Percentiles rank a stretch among this genome's conserved stretches.
phyloP scores from a whole-genome alignment of 2,113 vertebrate genomes.

The Eudyptes chrysolophus region DNA sequence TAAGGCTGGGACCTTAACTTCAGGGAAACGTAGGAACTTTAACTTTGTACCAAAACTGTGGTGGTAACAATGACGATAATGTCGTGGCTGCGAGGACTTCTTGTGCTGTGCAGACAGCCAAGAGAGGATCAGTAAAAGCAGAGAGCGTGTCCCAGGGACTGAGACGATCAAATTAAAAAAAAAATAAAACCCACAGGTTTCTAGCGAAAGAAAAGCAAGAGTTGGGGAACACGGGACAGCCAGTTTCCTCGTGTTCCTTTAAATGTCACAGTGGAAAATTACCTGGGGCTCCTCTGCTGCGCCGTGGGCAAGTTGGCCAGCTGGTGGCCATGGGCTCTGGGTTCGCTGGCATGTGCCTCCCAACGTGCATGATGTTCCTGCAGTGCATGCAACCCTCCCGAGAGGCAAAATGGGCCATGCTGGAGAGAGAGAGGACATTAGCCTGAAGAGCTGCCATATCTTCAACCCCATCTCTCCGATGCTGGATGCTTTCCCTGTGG shows the following conservation, averaged over 20 bases:
- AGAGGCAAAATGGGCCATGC: background rate
- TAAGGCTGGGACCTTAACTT: background rate
- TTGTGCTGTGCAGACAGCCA: background rate
- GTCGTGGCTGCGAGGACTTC: background rate
- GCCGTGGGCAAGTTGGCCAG: fast-evolving
- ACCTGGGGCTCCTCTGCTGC: background rate
- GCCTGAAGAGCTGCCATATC: background rate
- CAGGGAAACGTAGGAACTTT: background rate
- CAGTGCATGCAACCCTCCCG: fast-evolving
- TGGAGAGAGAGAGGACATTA: background rate
- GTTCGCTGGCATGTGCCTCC: fast-evolving
- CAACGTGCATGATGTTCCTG: fast-evolving
- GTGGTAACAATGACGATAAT: background rate
- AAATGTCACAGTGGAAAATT: background rate
- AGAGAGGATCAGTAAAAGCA: background rate
- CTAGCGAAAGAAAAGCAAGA: background rate
- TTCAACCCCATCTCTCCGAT: background rate
- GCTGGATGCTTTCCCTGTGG: background rate
- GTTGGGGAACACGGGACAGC: background rate
- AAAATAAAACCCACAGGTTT: background rate
- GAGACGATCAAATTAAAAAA: background rate
- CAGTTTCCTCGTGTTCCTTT: background rate
- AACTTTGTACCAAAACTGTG: background rate
- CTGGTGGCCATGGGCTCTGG: background rate
- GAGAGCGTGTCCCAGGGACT: fast-evolving